These are phyloP conservation scores for Gallinago paraguaiae DNA, from an alignment of 2,113 vertebrate species.

Conservation along the genomic window DNA sequence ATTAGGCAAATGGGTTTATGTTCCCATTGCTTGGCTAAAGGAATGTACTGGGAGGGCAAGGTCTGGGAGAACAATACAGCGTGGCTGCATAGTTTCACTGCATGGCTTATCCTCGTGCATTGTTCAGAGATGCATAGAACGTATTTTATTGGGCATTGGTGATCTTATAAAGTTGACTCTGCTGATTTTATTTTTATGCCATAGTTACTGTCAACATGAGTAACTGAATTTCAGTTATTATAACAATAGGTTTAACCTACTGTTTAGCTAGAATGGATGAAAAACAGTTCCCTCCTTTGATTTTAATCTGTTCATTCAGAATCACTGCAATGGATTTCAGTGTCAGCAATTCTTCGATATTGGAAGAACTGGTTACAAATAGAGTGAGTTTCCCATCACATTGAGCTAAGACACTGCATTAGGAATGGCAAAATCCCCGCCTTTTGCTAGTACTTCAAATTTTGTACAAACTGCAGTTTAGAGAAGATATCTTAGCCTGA, in stretches of 20 bases:
- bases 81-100: background rate
- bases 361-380: background rate
- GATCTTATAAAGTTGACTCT: background rate
- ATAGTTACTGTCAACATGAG: background rate
- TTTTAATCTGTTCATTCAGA: background rate
- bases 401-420: background rate
- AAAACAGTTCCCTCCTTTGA: background rate
- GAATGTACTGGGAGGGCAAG: constrained; percentile 15
- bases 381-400: background rate
- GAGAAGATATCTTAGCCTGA: background rate
- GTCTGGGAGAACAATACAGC: constrained; percentile 18
- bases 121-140: background rate
- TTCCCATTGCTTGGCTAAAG: constrained; percentile 24
- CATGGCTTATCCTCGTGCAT: background rate
- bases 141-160: background rate
- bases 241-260: background rate
- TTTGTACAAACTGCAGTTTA: background rate
- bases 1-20: constrained; percentile 44
- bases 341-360: background rate
- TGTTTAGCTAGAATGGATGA: background rate
- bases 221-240: background rate
- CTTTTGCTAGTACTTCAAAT: background rate
- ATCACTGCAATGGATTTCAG: background rate
- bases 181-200: background rate
- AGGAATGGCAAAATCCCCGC: background rate